Conservation (phyloP, 2,113 vertebrate genomes). For the Mustelus asterias region DNA sequence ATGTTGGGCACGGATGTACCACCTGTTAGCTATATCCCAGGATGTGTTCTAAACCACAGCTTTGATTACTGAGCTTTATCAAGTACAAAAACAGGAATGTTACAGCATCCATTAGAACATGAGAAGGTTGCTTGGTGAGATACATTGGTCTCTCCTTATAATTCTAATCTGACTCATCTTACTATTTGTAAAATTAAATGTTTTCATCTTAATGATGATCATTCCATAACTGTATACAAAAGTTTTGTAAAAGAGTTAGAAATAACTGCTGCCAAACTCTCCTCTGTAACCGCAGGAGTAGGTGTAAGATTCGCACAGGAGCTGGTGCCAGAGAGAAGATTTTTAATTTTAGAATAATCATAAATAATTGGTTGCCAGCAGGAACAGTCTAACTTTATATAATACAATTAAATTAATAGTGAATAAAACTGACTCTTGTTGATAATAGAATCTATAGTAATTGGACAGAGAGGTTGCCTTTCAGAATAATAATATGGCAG, state of each 20-base stretch:
- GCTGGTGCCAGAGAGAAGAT: background rate
- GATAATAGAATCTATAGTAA: background rate
- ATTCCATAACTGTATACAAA: background rate
- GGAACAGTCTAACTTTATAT: background rate
- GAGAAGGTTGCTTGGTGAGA: background rate
- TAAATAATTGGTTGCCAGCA: constrained; percentile 1
- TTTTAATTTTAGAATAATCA: constrained; percentile 5
- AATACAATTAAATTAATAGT: background rate
- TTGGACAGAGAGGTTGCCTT: background rate
- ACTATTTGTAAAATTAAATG: background rate
- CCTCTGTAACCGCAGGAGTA: background rate
- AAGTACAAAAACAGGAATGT: background rate
- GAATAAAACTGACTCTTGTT: background rate
- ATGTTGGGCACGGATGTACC: background rate
- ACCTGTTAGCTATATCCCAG: background rate
- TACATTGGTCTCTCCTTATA: background rate
- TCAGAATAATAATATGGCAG: background rate
- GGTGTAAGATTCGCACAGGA: background rate
- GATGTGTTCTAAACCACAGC: background rate
- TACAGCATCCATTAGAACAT: background rate
- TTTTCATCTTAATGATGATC: background rate
- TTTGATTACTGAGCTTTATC: background rate
- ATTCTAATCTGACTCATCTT: background rate
- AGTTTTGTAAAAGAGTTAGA: background rate
- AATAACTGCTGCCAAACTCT: background rate